Percentiles rank a stretch among this genome's conserved stretches.
Evolutionary conservation across 2,797 vertebrate species (phyloP).

Genomic region (Gambelia wislizenii): DNA sequence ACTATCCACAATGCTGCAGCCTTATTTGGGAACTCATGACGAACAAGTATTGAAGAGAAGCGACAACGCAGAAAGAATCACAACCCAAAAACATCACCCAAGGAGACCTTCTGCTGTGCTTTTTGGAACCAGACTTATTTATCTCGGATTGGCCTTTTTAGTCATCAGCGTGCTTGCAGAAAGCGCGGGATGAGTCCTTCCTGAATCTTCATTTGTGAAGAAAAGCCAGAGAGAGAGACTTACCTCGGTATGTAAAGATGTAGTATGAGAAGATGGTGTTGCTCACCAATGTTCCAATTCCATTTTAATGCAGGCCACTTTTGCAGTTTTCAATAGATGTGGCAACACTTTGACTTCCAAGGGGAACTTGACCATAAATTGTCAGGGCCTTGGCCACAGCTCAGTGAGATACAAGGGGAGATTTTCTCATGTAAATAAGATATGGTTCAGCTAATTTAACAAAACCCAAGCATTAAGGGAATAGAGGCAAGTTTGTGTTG

Average conservation of each 20-base stretch:
- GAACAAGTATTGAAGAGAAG: too few species aligned
- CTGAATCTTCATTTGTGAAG: too few species aligned
- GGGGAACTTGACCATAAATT: conserved; percentile 66
- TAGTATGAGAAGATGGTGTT: conserved; percentile 35
- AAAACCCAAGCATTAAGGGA: conserved; percentile 55
- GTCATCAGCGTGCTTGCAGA: too few species aligned
- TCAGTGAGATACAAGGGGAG: conserved; percentile 54
- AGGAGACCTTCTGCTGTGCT: too few species aligned
- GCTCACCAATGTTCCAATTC: conserved; percentile 32
- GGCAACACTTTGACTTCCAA: conserved; percentile 45
- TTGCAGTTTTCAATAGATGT: conserved; percentile 49
- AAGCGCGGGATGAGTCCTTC: too few species aligned
- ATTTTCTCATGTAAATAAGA: conserved; percentile 70
- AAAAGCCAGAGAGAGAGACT: too few species aligned
- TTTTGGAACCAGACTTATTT: too few species aligned
- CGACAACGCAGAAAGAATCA: too few species aligned
- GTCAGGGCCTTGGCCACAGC: conserved; percentile 42
- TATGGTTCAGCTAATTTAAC: conserved; percentile 50
- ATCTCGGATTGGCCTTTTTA: too few species aligned
- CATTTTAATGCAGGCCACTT: background rate
- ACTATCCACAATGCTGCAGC: too few species aligned
- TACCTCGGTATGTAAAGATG: conserved; percentile 26
- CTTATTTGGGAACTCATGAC: too few species aligned
- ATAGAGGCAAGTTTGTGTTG: conserved; percentile 35
- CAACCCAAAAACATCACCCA: too few species aligned